A percentile compares a stretch with the other conserved stretches of the same genome.
Conservation (phyloP, 2,113 vertebrate genomes). For the Helogale parvula region DNA sequence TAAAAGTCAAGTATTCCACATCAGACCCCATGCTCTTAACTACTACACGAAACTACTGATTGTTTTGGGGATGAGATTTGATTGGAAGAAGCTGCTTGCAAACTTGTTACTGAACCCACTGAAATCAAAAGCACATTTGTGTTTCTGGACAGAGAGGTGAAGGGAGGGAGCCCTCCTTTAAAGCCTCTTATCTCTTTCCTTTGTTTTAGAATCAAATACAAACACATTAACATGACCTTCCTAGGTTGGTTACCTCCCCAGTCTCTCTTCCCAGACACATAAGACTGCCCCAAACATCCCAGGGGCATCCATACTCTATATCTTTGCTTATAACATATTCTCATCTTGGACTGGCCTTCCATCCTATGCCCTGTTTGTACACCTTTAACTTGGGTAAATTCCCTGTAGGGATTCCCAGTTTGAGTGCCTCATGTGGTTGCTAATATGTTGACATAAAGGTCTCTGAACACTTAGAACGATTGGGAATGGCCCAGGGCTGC, state of each 20-base stretch:
- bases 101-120: background rate
- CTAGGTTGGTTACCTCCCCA: background rate
- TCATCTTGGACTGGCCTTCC: background rate
- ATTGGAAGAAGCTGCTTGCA: background rate
- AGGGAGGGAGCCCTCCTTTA: background rate
- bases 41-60: background rate
- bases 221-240: background rate
- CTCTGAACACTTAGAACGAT: background rate
- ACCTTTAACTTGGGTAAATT: background rate
- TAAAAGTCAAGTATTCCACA: background rate
- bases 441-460: background rate
- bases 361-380: background rate
- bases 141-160: background rate
- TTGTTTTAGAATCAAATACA: background rate
- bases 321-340: background rate
- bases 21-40: background rate
- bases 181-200: background rate
- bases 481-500: background rate
- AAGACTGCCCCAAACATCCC: background rate
- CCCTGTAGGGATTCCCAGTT: background rate
- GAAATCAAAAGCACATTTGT: background rate
- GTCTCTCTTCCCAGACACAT: background rate
- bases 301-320: rapidly evolving
- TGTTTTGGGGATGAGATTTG: background rate
- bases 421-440: background rate